Conservation (phyloP, 2,113 vertebrate genomes). For the Protobothrops flavoviridis region DNA sequence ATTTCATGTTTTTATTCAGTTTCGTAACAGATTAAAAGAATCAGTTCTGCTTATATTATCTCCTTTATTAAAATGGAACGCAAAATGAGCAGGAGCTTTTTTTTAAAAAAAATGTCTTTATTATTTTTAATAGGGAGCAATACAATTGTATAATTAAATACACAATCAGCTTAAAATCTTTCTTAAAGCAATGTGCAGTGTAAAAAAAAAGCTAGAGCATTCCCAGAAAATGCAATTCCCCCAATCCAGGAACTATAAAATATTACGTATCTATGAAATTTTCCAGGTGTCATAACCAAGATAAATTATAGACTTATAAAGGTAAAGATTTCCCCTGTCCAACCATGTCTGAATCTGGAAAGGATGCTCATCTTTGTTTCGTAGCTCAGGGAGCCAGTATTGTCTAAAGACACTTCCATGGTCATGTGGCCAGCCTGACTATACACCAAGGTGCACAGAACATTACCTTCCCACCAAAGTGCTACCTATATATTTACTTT, state of each 20-base stretch:
- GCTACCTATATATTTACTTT: neutral
- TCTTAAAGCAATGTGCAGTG: neutral
- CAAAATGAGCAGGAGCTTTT: slow-evolving; percentile 43
- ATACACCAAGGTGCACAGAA: neutral
- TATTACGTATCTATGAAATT: neutral
- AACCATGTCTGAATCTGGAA: neutral
- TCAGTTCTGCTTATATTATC: slow-evolving; percentile 46
- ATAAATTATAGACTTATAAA: neutral
- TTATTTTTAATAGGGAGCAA: slow-evolving; percentile 12
- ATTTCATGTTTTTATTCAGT: slow-evolving; percentile 18
- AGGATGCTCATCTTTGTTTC: neutral
- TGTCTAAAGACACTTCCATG: neutral
- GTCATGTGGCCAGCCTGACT: neutral
- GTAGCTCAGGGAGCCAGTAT: neutral
- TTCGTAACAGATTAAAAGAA: slow-evolving; percentile 43
- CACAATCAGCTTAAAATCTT: neutral
- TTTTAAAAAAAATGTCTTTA: neutral
- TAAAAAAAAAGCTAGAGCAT: neutral
- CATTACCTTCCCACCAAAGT: neutral
- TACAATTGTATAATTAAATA: slow-evolving; percentile 17
- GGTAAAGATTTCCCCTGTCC: neutral
- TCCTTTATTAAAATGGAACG: slow-evolving; percentile 47
- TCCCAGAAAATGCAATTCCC: neutral
- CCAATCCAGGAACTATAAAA: neutral
- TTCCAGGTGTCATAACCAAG: neutral